These are phyloP conservation scores for Laothoe populi DNA, from an alignment of 2,888 invertebrate genomes.

Conservation along the genomic window DNA sequence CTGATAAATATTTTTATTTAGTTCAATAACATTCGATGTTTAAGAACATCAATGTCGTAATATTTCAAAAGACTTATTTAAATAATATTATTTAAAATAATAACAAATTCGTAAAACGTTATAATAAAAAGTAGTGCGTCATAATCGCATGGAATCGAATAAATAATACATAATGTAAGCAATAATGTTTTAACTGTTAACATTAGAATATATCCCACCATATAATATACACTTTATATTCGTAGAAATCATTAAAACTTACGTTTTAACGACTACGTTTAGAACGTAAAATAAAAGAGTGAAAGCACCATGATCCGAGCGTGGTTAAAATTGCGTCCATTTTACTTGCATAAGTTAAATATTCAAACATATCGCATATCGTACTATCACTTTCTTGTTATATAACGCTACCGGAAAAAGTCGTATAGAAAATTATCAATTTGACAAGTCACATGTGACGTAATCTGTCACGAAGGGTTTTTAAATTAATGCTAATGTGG, in stretches of 20 bases:
- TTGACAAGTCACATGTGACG: neutral
- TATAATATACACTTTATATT: neutral
- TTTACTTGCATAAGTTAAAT: slow-evolving; percentile 61
- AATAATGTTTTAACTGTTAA: neutral
- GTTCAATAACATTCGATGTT: too few relatives aligned
- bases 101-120: too few relatives aligned
- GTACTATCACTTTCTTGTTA: slow-evolving; percentile 67
- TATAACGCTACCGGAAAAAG: slow-evolving; percentile 42
- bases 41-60: too few relatives aligned
- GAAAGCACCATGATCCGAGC: slow-evolving; percentile 52
- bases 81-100: too few relatives aligned
- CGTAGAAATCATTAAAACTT: slow-evolving; percentile 21
- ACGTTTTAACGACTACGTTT: slow-evolving; percentile 25
- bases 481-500: neutral
- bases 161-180: neutral
- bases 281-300: slow-evolving; percentile 37
- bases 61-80: too few relatives aligned
- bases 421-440: slow-evolving; percentile 28
- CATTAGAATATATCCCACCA: neutral
- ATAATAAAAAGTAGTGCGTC: too few relatives aligned
- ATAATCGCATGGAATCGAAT: neutral
- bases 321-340: slow-evolving; percentile 48
- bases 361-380: slow-evolving; percentile 53
- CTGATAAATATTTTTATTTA: too few relatives aligned
- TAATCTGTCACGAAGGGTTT: neutral